Evolutionary conservation across 2,888 invertebrate genomes (phyloP).

Genomic region (Calameuta pallipes): DNA sequence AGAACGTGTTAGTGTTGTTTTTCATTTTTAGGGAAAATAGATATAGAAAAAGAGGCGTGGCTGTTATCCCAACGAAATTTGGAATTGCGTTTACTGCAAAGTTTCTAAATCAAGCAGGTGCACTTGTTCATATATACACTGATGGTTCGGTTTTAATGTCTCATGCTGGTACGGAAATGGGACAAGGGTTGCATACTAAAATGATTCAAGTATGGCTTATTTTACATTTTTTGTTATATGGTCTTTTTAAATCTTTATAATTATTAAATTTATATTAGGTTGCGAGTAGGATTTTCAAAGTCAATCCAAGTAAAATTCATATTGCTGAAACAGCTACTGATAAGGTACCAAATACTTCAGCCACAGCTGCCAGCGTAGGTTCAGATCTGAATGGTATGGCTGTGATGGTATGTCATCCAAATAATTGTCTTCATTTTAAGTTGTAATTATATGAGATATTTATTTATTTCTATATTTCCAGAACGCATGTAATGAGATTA

Average conservation of each 20-base stretch:
- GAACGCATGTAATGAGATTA: conserved; percentile 83
- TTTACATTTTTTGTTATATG: background rate
- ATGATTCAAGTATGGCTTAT: conserved; percentile 80
- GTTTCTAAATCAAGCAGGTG: conserved; percentile 87
- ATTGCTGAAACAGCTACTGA: conserved; percentile 88
- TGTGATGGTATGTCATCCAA: conserved; percentile 70
- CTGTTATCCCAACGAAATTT: conserved; percentile 85
- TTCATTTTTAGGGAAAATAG: conserved; percentile 74
- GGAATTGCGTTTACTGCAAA: conserved; percentile 84
- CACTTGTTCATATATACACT: conserved; percentile 86
- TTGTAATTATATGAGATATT: background rate
- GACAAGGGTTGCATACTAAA: conserved; percentile 96
- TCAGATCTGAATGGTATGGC: conserved; percentile 95
- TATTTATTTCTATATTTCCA: conserved; percentile 46
- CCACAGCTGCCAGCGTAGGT: conserved; percentile 89
- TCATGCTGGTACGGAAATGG: conserved; percentile 97
- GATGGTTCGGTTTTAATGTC: conserved; percentile 90
- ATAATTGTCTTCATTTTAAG: background rate
- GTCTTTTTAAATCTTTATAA: background rate
- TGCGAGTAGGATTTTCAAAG: conserved; percentile 78
- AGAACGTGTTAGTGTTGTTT: conserved; percentile 4
- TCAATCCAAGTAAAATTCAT: conserved; percentile 80
- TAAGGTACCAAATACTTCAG: conserved; percentile 90
- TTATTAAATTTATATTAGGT: conserved; percentile 65
- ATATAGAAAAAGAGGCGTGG: conserved; percentile 88